Base-by-base conservation (phyloP, 2,888 invertebrate species). In the Agrilus biguttatus region DNA sequence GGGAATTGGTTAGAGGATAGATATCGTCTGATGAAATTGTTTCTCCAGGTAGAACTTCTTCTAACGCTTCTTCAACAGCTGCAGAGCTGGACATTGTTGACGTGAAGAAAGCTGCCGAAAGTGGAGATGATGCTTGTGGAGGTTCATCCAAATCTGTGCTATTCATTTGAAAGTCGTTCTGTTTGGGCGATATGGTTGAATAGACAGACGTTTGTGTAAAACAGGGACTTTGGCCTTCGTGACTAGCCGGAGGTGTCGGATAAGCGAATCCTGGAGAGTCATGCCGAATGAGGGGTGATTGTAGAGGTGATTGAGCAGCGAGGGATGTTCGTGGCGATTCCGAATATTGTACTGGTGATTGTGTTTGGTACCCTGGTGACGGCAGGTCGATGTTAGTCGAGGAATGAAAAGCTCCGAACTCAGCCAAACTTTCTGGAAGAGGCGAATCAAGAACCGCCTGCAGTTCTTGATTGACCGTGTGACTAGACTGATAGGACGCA, bases 221-320 rank as follows among this genome's bases (percentile, higher is more conserved):
- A 45, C 64, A 66, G 8, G 80, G 82, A 48, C 80, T 78, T 46
- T 81, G 78, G 17, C 85, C 85, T 67, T 87, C 88, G 54, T 87
- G 87, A 53, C 87, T 88, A 1, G 88, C 87, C 5, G 89, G 88
- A 17, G 89, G 89, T 8, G 89, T 89, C 3, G 89, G 88, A 59
- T 88, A 89, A 17, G 84, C 77, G 54, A 88, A 73, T 33, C 82
- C 79, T 1, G 83, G 83, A n/a, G 83, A 83, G 45, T 76, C 75
- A 54, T 75, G 74, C 47, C 72, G 63, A 14, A 73, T 70, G 33
- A 75, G 55, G 0, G 80, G 80, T 23, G 79, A 79, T 49, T 78
- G 77, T 46, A 79, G 53, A 0, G 80, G 79, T 1, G 78, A 78
- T 49, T 74, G 70, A 12, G 70, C 71, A 41, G 70, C 67, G 42